Evolutionary conservation across 1,140 invertebrate species (phyloP), one percentile per base, ranked within the genome.

Genomic region (Helicoverpa zea): DNA sequence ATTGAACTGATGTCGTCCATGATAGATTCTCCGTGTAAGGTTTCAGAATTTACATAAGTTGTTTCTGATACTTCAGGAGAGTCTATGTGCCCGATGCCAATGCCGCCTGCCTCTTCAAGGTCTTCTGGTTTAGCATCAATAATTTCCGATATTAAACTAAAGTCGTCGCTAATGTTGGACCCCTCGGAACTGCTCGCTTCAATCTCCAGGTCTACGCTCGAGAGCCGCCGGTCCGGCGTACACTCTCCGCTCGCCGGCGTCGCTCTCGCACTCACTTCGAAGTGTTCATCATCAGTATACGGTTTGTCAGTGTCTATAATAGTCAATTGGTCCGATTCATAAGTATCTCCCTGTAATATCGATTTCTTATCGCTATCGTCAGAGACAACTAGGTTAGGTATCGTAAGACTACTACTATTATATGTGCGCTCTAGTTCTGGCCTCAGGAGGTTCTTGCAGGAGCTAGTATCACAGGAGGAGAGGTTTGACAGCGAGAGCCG

Each of bases 21-120:
- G 12, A 97, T 95, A 61, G 97, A 97, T 90, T 97, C 97, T 3
- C 97, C 97, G 73, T 97, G 97, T 81, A 97, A 95, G 1, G 96
- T 95, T 85, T 97, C 97, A 10, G 96, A 97, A 84, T 96, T 96
- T 35, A 96, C 92, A 76, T 95, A 95, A 2, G 96, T 96, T 1
- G 96, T 96, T 72, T 98, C 97, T 0, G 97, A 98, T 56, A 96
- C 96, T 94, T 98, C 97, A 0, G 97, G 97, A 0, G 97, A 98
- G 83, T 98, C 97, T 59, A 98, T 98, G 85, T 98, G 97, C 12
- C 96, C 96, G 14, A 98, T 97, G 59, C 96, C 96, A 14, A 98
- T 97, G 59, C 96, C 95, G 52, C 93, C 95, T n/a, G 94, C 94
- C 74, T 96, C 89, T 80, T 96, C 96, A 12, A 95, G 92, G 7